Base-by-base conservation (phyloP, 2,797 vertebrate genomes). In the Argyrosomus regius region DNA sequence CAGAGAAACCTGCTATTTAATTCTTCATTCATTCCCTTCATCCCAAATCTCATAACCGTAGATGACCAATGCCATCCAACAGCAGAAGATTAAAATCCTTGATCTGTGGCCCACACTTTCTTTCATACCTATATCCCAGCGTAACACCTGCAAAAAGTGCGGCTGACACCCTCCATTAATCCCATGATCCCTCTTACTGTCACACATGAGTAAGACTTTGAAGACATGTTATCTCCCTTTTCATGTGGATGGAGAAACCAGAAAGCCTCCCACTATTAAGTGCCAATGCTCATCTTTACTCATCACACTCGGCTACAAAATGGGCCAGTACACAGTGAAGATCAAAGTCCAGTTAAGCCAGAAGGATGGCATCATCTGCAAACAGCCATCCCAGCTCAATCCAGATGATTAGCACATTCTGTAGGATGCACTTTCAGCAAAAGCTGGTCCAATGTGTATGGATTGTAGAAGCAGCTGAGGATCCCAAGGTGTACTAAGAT, bases 121-220 rank as follows among this genome's bases (percentile, higher is more conserved):
- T 69, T 45, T 61, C 22, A 63, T 49, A 49, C 18, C 75, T 74
- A 20, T 61, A 75, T 78, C 72, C 57, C 45, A 62, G 69, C 75
- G 75, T 77, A 88, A 78, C 72, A 87, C 79, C 85, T 82, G 78
- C 74, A 86, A 61, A 83, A 83, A 85, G 63, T 62, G 58, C 22
- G 65, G 78, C 84, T 70, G 81, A 86, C 80, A 87, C 39, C 72
- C 77, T 7, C 60, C 61, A 88, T 87, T 89, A 90, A 92, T 89
- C 86, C 67, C 28, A 72, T 80, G 77, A 87, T 89, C 82, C 86
- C 68, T 83, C 87, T 91, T 85, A 82, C 75, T 89, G 89, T 89
- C 88, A 89, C 89, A 82, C 83, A 71, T 41, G 63, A 77, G 78
- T 87, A 85, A 66, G 62, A 84, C 74, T 81, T 83, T 61, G 53